Evolutionary conservation across 2,113 vertebrate genomes (phyloP), one percentile per base, ranked within the genome.

Genomic region (Phrynosoma platyrhinos): DNA sequence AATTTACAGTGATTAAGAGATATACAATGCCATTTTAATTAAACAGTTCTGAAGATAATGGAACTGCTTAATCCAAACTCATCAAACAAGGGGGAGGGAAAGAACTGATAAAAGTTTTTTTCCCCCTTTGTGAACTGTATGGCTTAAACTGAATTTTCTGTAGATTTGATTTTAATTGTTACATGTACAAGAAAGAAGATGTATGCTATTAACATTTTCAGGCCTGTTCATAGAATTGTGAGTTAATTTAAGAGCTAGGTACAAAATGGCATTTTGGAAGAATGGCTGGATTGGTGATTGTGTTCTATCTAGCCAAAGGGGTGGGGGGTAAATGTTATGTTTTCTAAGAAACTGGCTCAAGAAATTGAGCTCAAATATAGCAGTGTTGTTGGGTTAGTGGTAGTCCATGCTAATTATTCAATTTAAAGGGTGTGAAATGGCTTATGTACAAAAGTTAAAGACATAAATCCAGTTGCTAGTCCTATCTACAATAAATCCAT

Each of bases 31-130:
- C 64, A 87, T 87, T 21, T 82, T 30, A 91, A 89, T 27, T 68
- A 42, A 12, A 91, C 27, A 66, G 42, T 32, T 47, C 55, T 53
- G 80, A 82, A 82, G 53, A 75, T 2, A 58, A 9, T 23, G 69
- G 68, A 36, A 0, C 0, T 68, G 14, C 21, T 82, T 23, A 13
- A 82, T 42, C 84, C 4, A 74, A 30, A 75, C 3, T 91, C 66
- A 89, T 4, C 0, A 21, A 21, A 85, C 20, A 0, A 2, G 5
- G 14, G 3, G 13, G 30, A 74, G 40, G 6, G 79, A 14, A 14
- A 68, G 62, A 1, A 32, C 77, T 85, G 62, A 77, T 88, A 83
- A 71, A n/a, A 81, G n/a, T n/a, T 47, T 62, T 74, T 62, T 72
- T 42, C 12, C 30, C 23, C 32, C n/a, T n/a, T 21, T 62, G 25